Evolutionary conservation across 2,797 vertebrate species (phyloP), one percentile per base, ranked within the genome.

Genomic region (Etheostoma nigrum): DNA sequence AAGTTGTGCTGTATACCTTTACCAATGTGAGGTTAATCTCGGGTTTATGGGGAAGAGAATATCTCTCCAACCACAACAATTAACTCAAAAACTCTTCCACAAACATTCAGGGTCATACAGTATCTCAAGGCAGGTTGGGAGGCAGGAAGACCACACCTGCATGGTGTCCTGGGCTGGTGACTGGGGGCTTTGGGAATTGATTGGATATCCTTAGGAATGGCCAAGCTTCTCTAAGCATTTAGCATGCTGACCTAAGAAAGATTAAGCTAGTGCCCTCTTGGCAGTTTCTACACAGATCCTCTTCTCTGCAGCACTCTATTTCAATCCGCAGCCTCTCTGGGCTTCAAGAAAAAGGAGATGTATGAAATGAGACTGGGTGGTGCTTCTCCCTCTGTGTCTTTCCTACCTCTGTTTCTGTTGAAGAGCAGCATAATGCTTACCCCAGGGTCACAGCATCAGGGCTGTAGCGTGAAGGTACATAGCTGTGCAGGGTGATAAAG

Each of bases 221-320:
- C 65, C 57, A 13, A 76, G 86, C 81, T 84, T 87, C 86, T 86
- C 75, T 81, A 77, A 90, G 86, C 73, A 58, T 79, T 91, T 81
- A 86, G 81, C 78, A 88, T 88, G 90, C 82, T 93, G 92, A 92
- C 91, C 93, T 85, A 72, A 89, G 85, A 82, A 85, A 89, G 82
- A 92, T 91, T 89, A 90, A 89, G 91, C 83, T 85, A 84, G 65
- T 67, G 62, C 89, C 90, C 89, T 91, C 75, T 69, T 88, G 86
- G 91, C 89, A 85, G 86, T 93, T 92, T 92, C 67, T 87, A 74
- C 89, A 87, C 88, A 91, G 91, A 92, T 91, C 87, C 83, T 90
- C 89, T 91, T 61, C 67, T 47, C 69, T 44, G 49, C 74, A 81
- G 74, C 70, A 59, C 81, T 86, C 53, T 36, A 85, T 86, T 84